A percentile compares a stretch with the other conserved stretches of the same genome.
Conservation (phyloP, 2,888 invertebrate species). For the Andrena trimmerana region DNA sequence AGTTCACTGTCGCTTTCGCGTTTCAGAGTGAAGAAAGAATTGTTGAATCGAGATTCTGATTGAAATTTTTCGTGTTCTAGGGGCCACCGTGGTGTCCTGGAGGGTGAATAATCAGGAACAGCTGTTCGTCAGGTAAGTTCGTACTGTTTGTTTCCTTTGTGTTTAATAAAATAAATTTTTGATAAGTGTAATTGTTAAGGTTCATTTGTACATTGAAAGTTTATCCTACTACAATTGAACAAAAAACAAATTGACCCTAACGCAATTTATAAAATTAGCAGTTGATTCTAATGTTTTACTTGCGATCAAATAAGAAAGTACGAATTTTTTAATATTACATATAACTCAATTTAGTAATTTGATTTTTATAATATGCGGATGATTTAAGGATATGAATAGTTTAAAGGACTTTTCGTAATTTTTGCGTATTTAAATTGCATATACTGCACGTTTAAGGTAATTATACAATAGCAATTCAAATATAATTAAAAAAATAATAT, state of each 20-base stretch:
- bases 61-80: conserved; percentile 87
- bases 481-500: too few species aligned
- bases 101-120: conserved; percentile 98
- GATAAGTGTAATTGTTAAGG: background rate
- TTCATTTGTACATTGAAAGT: background rate
- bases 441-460: too few species aligned
- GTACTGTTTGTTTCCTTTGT: background rate
- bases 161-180: background rate
- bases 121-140: conserved; percentile 96
- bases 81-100: conserved; percentile 98
- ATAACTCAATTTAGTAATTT: background rate
- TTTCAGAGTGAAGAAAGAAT: background rate
- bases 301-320: background rate
- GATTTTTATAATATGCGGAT: too few species aligned
- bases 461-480: too few species aligned
- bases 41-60: conserved; percentile 53
- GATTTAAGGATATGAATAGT: too few species aligned
- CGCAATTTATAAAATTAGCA: background rate
- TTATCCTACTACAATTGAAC: background rate
- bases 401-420: too few species aligned
- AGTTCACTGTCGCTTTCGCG: background rate
- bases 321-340: too few species aligned
- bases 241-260: background rate
- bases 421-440: too few species aligned
- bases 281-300: background rate